Base-by-base conservation (phyloP, 2,113 vertebrate genomes). In the Etia nguti region DNA sequence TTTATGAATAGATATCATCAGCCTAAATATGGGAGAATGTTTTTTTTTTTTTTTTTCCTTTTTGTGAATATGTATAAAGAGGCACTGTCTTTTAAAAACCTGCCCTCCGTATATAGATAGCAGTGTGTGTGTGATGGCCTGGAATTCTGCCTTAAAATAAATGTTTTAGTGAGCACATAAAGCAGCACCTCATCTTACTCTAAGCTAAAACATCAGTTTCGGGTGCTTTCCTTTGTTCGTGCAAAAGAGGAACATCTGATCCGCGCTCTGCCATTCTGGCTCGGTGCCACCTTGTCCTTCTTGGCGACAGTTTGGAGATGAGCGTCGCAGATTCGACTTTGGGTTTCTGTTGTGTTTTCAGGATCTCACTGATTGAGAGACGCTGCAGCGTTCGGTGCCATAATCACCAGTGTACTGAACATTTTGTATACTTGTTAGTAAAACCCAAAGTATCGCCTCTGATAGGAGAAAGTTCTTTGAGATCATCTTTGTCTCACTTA, bases 281-380 rank as follows among this genome's bases (percentile, higher is more conserved):
- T 85, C 11, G 0, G 55, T 41, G 86, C 88, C 83, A 88, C 60
- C 8, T 88, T 86, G 82, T 91, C 73, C 81, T 88, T 24, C 1
- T 31, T 54, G 86, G 75, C 84, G 75, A 89, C 24, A n/a, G 60
- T 46, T 56, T 68, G 26, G 77, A 70, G 85, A 86, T 85, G 85
- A 60, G 31, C 77, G 79, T 56, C 56, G 79, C 86, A 31, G 81
- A 60, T 89, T 88, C 36, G 70, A 81, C 86, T 90, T 91, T 86
- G 54, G 87, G 79, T 48, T 85, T 31, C 60, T 82, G 81, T 92
- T 90, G 84, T 90, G 77, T 54, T 86, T 90, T 86, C 55, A 87
- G 15, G 48, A 34, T 75, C 56, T 82, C 50, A 1, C 50, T 81
- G 88, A 82, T 84, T 73, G 31, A 22, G 8, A 24, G 52, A 79